Evolutionary conservation across 37 sponge, comb jelly and placozoan genomes (phyloP), one percentile per base, ranked within the genome.

Genomic region (Agelas oroides): DNA sequence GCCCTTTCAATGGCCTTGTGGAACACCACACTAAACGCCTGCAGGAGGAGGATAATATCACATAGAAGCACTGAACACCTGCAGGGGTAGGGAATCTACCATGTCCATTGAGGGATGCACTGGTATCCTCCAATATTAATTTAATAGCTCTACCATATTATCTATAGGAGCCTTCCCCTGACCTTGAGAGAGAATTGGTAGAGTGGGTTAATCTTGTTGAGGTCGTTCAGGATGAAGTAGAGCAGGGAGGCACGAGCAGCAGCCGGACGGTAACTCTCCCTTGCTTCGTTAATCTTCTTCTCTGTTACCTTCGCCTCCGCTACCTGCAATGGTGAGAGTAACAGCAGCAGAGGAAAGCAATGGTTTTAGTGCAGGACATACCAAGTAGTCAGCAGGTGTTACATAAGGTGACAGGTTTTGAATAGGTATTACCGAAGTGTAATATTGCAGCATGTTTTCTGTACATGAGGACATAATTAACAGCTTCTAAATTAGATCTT

Each of bases 181-280:
- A 92, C 92, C 85, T 98, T 98, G 53, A 98, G 89, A 68, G 99
- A 98, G 85, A 98, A 98, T 85, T 98, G 99, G 77, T 98, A 98
- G 33, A 98, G 92, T 34, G 99, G 99, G 69, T 98, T 96, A 65
- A 98, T 98, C 82, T 96, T 98, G 86, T 95, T 82, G 40, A 98
- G 90, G 64, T 98, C 99, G 60, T 96, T 98, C 37, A 98, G 94
- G 21, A 98, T 98, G 92, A 98, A 98, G 85, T 98, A 98, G 18
- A 98, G 87, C 31, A 98, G 88, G 8, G 99, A 92, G 54, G 97
- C 95, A n/a, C 99, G 83, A 63, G 97, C 89, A 53, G 99, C 96
- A 19, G 94, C 97, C 41, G 97, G 99, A 18, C 99, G 89, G 62
- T 98, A 98, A 72, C 54, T 78, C 88, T 98, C 99, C 77, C 99